These are phyloP conservation scores for Antitype chi DNA, from an alignment of 2,888 invertebrate species.

Conservation along the genomic window DNA sequence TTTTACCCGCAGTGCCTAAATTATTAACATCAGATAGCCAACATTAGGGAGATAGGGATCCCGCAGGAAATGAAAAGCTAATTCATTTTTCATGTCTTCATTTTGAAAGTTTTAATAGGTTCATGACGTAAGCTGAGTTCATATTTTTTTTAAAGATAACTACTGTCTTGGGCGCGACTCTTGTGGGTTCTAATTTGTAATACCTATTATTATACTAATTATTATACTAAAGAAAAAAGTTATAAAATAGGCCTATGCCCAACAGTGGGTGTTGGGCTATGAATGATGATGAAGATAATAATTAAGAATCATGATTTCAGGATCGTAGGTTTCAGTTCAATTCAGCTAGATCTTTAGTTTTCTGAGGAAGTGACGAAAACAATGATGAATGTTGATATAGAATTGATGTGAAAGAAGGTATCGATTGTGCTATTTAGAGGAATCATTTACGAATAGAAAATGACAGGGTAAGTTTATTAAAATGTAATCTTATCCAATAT, in stretches of 20 bases:
- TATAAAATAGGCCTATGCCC: too few species aligned
- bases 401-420: not conserved
- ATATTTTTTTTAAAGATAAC: conserved; percentile 65
- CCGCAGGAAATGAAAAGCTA: conserved; percentile 72
- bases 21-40: conserved; percentile 72
- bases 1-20: conserved; percentile 59
- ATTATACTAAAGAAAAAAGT: not conserved
- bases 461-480: too few species aligned
- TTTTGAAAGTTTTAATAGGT: conserved; percentile 80
- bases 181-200: not conserved
- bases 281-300: too few species aligned
- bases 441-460: not conserved
- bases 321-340: too few species aligned
- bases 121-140: conserved; percentile 70
- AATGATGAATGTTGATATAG: too few species aligned
- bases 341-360: not conserved
- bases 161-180: not conserved
- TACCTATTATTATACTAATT: not conserved
- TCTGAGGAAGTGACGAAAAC: not conserved
- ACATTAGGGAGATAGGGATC: conserved; percentile 53
- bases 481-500: not conserved
- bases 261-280: too few species aligned
- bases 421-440: not conserved
- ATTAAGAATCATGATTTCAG: not conserved
- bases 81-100: conserved; percentile 83